These are phyloP conservation scores for Cyanoramphus novaezelandiae DNA, from an alignment of 2,113 vertebrate species.

Conservation along the genomic window DNA sequence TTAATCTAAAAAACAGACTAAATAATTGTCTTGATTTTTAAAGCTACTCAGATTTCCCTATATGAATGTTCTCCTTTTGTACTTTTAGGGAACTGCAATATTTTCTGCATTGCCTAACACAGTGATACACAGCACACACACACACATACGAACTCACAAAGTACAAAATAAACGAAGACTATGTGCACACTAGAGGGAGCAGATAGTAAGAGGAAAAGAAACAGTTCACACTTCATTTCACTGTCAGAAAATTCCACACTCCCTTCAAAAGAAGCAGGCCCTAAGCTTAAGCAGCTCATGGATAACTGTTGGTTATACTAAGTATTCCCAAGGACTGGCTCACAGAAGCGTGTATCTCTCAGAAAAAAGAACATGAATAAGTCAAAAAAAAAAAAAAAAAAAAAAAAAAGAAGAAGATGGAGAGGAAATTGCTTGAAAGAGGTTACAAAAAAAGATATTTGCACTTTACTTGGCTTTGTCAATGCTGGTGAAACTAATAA, in stretches of 20 bases:
- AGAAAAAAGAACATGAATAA: not conserved
- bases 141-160: not conserved
- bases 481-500: not conserved
- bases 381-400: not conserved
- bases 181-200: not conserved
- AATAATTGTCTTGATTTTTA: not conserved
- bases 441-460: not conserved
- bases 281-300: not conserved
- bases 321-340: not conserved
- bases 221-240: not conserved
- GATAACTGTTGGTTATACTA: not conserved
- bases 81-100: not conserved
- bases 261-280: not conserved
- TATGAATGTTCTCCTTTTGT: not conserved
- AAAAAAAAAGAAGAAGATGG: not conserved
- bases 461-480: not conserved
- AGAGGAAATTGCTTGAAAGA: not conserved
- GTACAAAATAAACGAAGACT: not conserved
- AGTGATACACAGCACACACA: accelerated
- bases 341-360: not conserved
- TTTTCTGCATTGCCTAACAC: not conserved
- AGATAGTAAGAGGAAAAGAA: not conserved
- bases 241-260: not conserved
- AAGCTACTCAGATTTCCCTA: not conserved
- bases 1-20: not conserved